phyloP scores from a whole-genome alignment of 2,888 invertebrate species.

The Nemurella pictetii region DNA sequence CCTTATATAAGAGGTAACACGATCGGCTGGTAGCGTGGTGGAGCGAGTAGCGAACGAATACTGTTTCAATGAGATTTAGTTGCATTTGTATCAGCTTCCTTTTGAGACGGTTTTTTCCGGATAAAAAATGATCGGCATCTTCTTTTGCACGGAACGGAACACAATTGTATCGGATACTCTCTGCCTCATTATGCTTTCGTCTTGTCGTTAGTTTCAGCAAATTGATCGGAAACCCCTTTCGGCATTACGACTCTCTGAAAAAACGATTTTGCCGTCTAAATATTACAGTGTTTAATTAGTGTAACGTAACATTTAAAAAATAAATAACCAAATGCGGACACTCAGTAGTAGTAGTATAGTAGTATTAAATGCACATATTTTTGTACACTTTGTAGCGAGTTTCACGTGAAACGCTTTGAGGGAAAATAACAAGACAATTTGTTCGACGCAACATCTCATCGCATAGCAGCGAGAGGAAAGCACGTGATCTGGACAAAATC shows the following conservation, averaged over 20 bases:
- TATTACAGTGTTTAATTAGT: too few relatives aligned
- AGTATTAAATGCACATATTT: too few relatives aligned
- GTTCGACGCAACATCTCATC: background rate
- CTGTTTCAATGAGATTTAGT: background rate
- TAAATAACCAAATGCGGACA: too few relatives aligned
- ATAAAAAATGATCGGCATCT: background rate
- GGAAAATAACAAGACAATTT: background rate
- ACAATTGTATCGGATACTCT: background rate
- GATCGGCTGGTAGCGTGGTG: background rate
- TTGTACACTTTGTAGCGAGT: too few relatives aligned
- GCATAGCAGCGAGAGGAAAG: background rate
- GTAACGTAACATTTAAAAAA: too few relatives aligned
- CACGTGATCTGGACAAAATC: background rate
- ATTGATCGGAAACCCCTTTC: background rate
- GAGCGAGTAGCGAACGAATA: background rate
- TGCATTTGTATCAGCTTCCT: background rate
- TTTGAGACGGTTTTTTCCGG: background rate
- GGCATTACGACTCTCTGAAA: too few relatives aligned
- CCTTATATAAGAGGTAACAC: background rate
- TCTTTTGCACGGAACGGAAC: background rate
- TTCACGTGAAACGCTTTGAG: background rate
- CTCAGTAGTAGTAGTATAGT: too few relatives aligned
- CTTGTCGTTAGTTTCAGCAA: background rate
- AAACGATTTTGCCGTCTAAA: too few relatives aligned
- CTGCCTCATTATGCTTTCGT: background rate